Base-by-base conservation (phyloP, 2,888 invertebrate species). In the Clunio marinus region DNA sequence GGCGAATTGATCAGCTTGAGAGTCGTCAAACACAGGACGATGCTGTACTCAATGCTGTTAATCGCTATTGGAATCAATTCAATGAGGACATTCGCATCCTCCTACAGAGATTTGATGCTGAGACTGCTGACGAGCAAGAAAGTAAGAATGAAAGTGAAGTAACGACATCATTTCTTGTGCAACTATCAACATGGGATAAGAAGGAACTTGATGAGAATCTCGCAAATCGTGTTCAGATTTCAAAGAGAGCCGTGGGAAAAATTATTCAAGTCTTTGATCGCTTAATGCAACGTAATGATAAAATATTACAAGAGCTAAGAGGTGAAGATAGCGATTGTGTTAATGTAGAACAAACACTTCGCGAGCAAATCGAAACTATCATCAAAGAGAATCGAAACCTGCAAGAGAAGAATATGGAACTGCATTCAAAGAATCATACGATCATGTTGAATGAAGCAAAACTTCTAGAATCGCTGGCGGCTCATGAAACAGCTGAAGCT, bases 111-210 rank as follows among this genome's bases (percentile, higher is more conserved):
- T 97, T 98, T 81, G 97, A 98, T 83, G 94, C 96, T 0, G 97
- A 97, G 80, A 96, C 96, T 10, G 94, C 95, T 3, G 96, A 96
- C 81, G 96, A 96, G 77, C 89, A 90, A 0, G 96, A 96, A 79
- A 95, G 91, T 75, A 92, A 92, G 82, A 96, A 96, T 84, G 96
- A 96, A 79, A 94, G 92, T 79, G 94, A 95, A 80, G 95, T 95
- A 0, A 96, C 96, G 7, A 96, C 95, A 7, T 94, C 95, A 4
- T 98, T 98, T 79, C 83, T 98, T 55, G 91, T 95, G 80, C 93
- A 96, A 76, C 78, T 98, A 45, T 96, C 96, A 1, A 96, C 96
- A 0, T 97, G 97, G 96, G 97, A 98, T 77, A 95, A 96, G 75
- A 94, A 96, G 75, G 97, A 98, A 76, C 80, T 98, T 68, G 97